These are phyloP conservation scores for Indicator indicator DNA, from an alignment of 2,113 vertebrate genomes.

Conservation along the genomic window DNA sequence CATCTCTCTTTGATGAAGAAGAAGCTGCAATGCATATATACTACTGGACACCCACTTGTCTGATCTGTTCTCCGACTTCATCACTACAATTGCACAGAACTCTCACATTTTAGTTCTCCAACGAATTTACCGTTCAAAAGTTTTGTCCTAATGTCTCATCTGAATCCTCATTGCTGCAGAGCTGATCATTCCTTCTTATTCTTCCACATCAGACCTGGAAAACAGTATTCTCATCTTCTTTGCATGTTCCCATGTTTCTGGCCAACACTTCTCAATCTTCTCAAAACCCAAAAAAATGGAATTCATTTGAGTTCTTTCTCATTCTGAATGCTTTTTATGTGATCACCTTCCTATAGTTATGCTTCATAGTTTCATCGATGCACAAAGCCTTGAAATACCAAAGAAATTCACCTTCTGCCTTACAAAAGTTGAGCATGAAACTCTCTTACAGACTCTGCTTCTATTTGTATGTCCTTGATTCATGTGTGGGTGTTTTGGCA, in stretches of 20 bases:
- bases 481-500: not conserved
- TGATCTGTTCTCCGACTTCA: not conserved
- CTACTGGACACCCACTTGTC: not conserved
- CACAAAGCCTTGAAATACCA: not conserved
- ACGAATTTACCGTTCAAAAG: not conserved
- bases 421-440: not conserved
- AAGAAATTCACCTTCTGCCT: not conserved
- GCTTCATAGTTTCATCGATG: not conserved
- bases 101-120: not conserved
- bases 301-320: not conserved
- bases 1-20: not conserved
- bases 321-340: not conserved
- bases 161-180: not conserved
- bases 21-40: not conserved
- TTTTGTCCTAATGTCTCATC: not conserved
- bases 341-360: not conserved
- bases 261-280: not conserved
- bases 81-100: not conserved
- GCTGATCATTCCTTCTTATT: not conserved
- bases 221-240: not conserved
- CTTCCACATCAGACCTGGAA: not conserved
- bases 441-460: not conserved
- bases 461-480: not conserved
- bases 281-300: not conserved
- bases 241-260: not conserved